Base-by-base conservation (phyloP, 2,888 invertebrate species). In the Plemyria rubiginata region DNA sequence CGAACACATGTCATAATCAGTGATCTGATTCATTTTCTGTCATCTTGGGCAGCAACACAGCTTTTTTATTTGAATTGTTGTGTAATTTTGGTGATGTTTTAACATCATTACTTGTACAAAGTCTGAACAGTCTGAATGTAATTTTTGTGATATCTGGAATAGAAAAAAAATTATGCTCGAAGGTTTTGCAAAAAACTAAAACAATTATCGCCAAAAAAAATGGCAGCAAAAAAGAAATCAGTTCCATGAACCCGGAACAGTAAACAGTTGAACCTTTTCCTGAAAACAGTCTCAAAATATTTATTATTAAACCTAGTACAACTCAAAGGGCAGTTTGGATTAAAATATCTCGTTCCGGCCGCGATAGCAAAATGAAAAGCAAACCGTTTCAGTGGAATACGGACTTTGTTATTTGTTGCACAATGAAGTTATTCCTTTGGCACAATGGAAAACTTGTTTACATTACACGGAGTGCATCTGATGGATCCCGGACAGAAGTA, bases 371-470 rank as follows among this genome's bases (percentile, higher is more conserved):
- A 71, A 73, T 72, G 67, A 75, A 76, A 73, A 63, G 59, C 48
- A 66, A 63, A 72, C 72, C 62, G 60, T 60, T 70, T 70, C 77
- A 73, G 65, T 69, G 71, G 73, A 74, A 76, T 70, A 77, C 74
- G 79, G 81, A 82, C 79, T 78, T 75, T 79, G 81, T 84, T 86
- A 85, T 85, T 80, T 81, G 74, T 75, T 68, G 67, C 59, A 81
- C 78, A 83, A 85, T 84, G 77, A 74, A 65, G 67, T 67, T 67
- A 65, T 71, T 75, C 77, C 79, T 86, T 85, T 84, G 81, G 77
- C 77, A 84, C 79, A 86, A 83, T 83, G 70, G 80, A 74, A 80
- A 83, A 82, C 82, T 86, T 88, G 85, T 86, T 87, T 87, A 82
- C 79, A 80, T 84, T 84, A 81, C 64, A 67, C 65, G 76, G 72